phyloP scores from a whole-genome alignment of 1,140 invertebrate species.

The Cryptotermes secundus region DNA sequence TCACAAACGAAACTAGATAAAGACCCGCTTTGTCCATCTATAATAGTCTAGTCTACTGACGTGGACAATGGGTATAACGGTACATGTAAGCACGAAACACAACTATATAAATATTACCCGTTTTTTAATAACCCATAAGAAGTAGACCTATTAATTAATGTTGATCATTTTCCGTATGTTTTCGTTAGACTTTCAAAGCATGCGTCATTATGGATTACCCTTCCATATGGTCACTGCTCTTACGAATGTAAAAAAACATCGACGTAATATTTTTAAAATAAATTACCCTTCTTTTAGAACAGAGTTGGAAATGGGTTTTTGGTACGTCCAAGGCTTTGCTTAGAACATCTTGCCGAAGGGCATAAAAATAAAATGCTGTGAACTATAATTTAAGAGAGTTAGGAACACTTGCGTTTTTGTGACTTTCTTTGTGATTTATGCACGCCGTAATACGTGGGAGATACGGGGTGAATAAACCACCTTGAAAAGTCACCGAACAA shows the following conservation, averaged over 20 bases:
- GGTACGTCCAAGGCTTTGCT: not conserved
- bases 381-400: not conserved
- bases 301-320: not conserved
- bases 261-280: not conserved
- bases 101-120: too few relatives aligned
- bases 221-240: not conserved
- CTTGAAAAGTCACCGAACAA: conserved; percentile 13
- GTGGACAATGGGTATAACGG: not conserved
- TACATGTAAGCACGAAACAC: not conserved
- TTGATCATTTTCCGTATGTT: not conserved
- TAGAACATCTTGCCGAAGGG: conserved; percentile 10
- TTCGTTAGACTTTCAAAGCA: not conserved
- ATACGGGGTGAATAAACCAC: conserved; percentile 18
- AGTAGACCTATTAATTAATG: not conserved
- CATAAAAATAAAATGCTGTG: not conserved
- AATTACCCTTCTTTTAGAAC: not conserved
- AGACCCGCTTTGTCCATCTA: too few relatives aligned
- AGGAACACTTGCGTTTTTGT: not conserved
- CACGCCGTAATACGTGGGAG: not conserved
- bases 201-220: not conserved
- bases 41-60: too few relatives aligned
- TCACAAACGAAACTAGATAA: too few relatives aligned
- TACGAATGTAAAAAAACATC: not conserved
- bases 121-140: too few relatives aligned
- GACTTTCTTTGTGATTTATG: not conserved